Percentiles rank a stretch among this genome's conserved stretches.
These are phyloP conservation scores for Nomada lathburiana DNA, from an alignment of 2,888 invertebrate genomes.

Conservation along the genomic window DNA sequence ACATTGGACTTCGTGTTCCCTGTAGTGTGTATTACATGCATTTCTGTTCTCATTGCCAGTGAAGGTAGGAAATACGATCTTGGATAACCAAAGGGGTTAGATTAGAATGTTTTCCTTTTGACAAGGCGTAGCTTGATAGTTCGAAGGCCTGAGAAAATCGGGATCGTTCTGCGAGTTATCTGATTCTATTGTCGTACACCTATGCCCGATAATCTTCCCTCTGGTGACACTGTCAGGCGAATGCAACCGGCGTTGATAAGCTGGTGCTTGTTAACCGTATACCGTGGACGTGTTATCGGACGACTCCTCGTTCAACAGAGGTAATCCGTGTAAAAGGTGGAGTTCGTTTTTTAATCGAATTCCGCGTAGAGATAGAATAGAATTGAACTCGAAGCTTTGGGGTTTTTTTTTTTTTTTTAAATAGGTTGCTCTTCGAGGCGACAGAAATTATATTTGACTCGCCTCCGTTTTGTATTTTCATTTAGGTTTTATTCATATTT, in stretches of 20 bases:
- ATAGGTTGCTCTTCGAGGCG: constrained; percentile 1
- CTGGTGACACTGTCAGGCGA: constrained; percentile 27
- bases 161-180: constrained; percentile 17
- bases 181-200: constrained; percentile 18
- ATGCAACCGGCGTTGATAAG: constrained; percentile 38
- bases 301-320: background rate
- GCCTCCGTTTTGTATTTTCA: too few relatives aligned
- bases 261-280: constrained; percentile 34
- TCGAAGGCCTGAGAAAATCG: background rate
- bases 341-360: constrained; percentile 2
- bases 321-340: background rate
- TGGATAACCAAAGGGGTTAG: too few relatives aligned
- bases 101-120: too few relatives aligned
- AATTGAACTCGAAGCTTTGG: background rate
- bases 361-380: background rate
- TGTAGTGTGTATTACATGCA: too few relatives aligned
- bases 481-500: too few relatives aligned
- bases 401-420: too few relatives aligned
- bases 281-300: constrained; percentile 14
- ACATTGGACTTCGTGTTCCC: too few relatives aligned
- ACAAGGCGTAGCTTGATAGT: background rate
- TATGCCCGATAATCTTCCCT: constrained; percentile 31
- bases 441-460: background rate
- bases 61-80: too few relatives aligned
- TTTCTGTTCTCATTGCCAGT: too few relatives aligned